Base-by-base conservation (phyloP, 2,113 vertebrate genomes). In the Polypterus senegalus region DNA sequence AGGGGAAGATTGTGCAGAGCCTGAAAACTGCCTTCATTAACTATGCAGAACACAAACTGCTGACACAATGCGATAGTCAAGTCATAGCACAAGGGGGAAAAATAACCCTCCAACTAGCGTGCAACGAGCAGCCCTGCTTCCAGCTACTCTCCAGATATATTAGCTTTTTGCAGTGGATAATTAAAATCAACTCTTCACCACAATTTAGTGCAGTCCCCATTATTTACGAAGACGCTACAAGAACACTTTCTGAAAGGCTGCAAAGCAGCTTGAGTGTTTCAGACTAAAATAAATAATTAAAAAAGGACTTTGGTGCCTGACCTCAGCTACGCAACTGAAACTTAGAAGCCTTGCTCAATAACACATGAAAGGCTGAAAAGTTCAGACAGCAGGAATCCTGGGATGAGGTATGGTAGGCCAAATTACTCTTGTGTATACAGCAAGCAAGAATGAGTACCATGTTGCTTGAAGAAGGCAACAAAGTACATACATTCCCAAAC, bases 1-100 rank as follows among this genome's bases (percentile, higher is more conserved):
- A 84, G 74, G 74, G 68, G 73, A 83, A 76, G 77, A 78, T 71
- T 73, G 72, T 58, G 72, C 69, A 65, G 78, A 76, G 72, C 76
- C 59, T 64, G 72, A 77, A 74, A 47, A 51, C 69, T 76, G 69
- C 77, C 84, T 81, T 87, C 82, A 88, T 94, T 91, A 89, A 82
- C 83, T 81, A 92, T 89, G 88, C 88, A 87, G 82, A 84, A 89
- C 83, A 86, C 84, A 89, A 92, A 89, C 80, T 87, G 89, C 88
- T 90, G 88, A 92, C 87, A 88, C 83, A 77, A 83, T 88, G 87
- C 83, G 76, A 83, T 77, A 71, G 77, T 68, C 68, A 77, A 76
- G 73, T 72, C 66, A 76, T 80, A 73, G 70, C 61, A 64, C 0
- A 10, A 27, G 76, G 49, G 62, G 60, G 47, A 61, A 58, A 45